A percentile compares a stretch with the other conserved stretches of the same genome.
phyloP scores from a whole-genome alignment of 2,113 vertebrate species.

The Dasyornis broadbenti region DNA sequence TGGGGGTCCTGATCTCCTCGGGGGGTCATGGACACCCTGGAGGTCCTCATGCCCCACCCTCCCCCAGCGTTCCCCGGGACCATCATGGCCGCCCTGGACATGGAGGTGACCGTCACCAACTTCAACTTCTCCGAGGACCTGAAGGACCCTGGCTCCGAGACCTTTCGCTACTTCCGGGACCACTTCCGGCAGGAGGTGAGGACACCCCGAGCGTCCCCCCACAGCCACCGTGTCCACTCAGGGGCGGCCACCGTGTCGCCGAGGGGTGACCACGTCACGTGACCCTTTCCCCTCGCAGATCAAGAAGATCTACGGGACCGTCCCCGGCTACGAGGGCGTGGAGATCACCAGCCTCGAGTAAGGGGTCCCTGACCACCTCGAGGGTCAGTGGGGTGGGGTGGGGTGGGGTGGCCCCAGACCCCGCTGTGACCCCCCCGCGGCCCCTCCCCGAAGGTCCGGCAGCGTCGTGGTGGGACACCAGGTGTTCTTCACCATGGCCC shows the following conservation, averaged over 20 bases:
- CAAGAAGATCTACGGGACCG: neutral
- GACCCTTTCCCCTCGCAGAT: neutral
- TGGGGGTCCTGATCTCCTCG: no score
- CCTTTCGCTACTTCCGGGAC: neutral
- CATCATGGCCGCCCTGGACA: neutral
- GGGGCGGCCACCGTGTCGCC: neutral
- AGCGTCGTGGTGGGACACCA: neutral
- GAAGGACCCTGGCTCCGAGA: neutral
- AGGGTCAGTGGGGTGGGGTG: no score
- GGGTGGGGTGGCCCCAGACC: neutral
- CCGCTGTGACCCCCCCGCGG: neutral
- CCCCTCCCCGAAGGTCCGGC: neutral
- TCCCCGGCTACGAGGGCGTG: neutral
- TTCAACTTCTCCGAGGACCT: neutral
- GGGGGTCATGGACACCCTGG: no score
- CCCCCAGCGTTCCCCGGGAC: neutral
- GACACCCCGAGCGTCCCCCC: neutral
- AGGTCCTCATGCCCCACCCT: no score
- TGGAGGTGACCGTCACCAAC: neutral
- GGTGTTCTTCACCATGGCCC: neutral
- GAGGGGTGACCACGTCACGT: neutral
- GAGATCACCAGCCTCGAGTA: neutral
- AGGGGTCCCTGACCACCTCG: no score
- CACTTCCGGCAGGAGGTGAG: neutral
- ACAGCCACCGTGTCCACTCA: neutral